Conservation (phyloP, 2,113 vertebrate genomes). For the Rhinolophus sinicus region DNA sequence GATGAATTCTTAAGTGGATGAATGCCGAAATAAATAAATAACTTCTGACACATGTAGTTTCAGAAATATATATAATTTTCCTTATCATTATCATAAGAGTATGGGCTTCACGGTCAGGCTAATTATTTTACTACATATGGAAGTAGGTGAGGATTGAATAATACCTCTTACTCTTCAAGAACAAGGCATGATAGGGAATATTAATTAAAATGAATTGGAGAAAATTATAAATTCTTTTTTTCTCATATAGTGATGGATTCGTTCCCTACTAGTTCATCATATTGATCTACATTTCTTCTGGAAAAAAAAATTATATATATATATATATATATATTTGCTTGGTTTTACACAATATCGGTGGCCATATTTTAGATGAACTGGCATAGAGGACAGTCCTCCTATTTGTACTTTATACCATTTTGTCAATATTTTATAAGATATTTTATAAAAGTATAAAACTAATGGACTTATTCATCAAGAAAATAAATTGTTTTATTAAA, state of each 20-base stretch:
- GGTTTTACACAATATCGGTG: neutral
- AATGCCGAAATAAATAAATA: neutral
- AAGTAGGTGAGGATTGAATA: neutral
- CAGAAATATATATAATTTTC: neutral
- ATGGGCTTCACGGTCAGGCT: neutral
- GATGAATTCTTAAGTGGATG: neutral
- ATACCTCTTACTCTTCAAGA: neutral
- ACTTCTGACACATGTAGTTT: neutral
- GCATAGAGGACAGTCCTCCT: accelerated
- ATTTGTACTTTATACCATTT: neutral
- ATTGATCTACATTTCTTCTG: neutral
- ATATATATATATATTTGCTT: neutral
- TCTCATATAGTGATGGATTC: neutral
- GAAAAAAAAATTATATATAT: neutral
- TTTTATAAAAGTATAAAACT: neutral
- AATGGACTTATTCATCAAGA: neutral
- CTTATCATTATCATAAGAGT: neutral
- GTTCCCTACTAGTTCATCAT: accelerated
- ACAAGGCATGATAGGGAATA: neutral
- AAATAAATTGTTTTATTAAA: neutral
- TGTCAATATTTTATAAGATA: neutral
- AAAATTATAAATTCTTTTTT: neutral
- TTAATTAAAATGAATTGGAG: neutral
- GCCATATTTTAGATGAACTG: neutral
- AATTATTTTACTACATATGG: neutral